These are phyloP conservation scores for Actinernus sp. DNA, from an alignment of 92 coral and sea anemone species.

Conservation along the genomic window DNA sequence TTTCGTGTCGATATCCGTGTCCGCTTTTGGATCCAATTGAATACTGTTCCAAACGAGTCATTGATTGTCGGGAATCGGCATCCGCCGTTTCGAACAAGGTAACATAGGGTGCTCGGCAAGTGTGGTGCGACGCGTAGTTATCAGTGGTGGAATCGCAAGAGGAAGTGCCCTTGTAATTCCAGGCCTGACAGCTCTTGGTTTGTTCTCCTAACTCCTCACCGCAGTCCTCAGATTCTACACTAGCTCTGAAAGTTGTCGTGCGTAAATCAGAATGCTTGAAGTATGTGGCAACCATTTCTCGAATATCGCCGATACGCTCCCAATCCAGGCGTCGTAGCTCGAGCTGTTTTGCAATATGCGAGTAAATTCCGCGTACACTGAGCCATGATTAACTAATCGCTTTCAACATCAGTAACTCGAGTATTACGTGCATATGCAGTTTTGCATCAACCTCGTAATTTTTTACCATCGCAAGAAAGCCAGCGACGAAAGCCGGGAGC, in stretches of 20 bases:
- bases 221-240: background rate
- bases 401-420: background rate
- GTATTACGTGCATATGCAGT: background rate
- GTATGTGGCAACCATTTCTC: background rate
- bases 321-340: background rate
- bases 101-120: slow-evolving; percentile 37
- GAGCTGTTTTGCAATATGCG: background rate
- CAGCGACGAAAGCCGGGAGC: background rate
- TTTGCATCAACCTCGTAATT: background rate
- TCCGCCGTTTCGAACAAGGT: slow-evolving; percentile 25
- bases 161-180: slow-evolving; percentile 31
- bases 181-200: slow-evolving; percentile 23
- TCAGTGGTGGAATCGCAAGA: slow-evolving; percentile 12
- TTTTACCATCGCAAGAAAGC: background rate
- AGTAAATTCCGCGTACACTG: slow-evolving; percentile 2
- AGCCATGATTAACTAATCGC: background rate
- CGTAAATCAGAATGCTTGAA: background rate
- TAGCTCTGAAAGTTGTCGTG: background rate
- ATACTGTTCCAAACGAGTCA: slow-evolving; percentile 3
- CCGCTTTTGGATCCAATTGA: slow-evolving; percentile 3
- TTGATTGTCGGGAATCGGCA: slow-evolving; percentile 21
- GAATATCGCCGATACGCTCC: background rate
- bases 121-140: slow-evolving; percentile 1
- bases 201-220: background rate
- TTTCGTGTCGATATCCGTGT: slow-evolving; percentile 15